These are phyloP conservation scores for Cephus cinctus DNA, from an alignment of 1,140 invertebrate genomes.

Conservation along the genomic window DNA sequence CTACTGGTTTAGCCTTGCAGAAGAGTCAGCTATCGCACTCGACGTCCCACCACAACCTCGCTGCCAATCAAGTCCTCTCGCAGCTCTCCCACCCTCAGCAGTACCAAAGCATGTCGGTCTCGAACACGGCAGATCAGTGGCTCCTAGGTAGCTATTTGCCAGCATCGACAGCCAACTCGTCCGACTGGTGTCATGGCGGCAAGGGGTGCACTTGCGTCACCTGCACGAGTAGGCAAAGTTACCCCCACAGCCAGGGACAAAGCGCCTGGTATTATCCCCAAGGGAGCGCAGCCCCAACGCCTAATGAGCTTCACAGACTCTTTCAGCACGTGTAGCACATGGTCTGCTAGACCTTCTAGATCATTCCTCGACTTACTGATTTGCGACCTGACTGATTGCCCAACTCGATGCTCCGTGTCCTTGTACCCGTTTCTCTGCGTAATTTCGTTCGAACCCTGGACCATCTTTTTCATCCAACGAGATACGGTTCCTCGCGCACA, in stretches of 20 bases:
- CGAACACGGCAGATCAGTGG: background rate
- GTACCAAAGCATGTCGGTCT: conserved; percentile 4
- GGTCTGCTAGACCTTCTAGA: background rate
- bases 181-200: conserved; percentile 2
- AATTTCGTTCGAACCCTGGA: background rate
- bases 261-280: conserved; percentile 1
- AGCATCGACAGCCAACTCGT: background rate
- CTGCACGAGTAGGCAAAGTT: background rate
- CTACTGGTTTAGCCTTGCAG: too few relatives aligned
- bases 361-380: too few relatives aligned
- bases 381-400: too few relatives aligned
- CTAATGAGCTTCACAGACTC: background rate
- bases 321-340: conserved; percentile 6
- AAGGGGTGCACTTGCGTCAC: background rate
- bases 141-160: background rate
- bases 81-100: background rate
- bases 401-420: background rate
- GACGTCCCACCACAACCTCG: background rate
- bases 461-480: too few relatives aligned
- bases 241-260: background rate
- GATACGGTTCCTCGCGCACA: too few relatives aligned
- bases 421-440: background rate
- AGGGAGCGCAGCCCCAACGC: background rate
- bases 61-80: background rate
- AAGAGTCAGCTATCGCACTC: background rate